These are phyloP conservation scores for Trematomus bernacchii DNA, from an alignment of 2,797 vertebrate genomes.

Conservation along the genomic window DNA sequence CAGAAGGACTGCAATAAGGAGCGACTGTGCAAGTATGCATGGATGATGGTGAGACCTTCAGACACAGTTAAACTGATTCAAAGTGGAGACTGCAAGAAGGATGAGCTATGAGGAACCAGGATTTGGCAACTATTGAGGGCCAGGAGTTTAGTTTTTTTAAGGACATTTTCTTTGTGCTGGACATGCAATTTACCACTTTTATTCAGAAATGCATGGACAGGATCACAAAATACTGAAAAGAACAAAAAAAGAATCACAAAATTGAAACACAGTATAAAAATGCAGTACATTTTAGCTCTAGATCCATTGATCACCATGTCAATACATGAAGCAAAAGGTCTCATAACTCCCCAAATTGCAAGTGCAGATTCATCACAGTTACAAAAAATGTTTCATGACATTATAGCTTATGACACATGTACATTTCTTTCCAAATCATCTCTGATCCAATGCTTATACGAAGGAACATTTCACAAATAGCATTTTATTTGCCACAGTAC, in stretches of 20 bases:
- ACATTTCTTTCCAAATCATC: constrained; percentile 37
- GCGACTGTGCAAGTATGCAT: constrained; percentile 87
- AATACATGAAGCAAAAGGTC: constrained; percentile 56
- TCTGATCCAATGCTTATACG: constrained; percentile 44
- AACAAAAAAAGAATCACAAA: constrained; percentile 52
- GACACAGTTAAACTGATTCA: constrained; percentile 75
- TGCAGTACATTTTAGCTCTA: constrained; percentile 42
- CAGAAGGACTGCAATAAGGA: constrained; percentile 91
- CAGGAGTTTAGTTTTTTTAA: not conserved
- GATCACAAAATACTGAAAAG: constrained; percentile 71
- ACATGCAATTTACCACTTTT: constrained; percentile 68
- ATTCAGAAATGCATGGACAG: constrained; percentile 73
- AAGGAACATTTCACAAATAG: constrained; percentile 48
- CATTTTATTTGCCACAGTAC: constrained; percentile 48
- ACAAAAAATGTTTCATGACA: constrained; percentile 49
- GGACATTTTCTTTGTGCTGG: not conserved
- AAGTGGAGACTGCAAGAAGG: constrained; percentile 74
- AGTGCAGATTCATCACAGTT: constrained; percentile 62
- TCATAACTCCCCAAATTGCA: constrained; percentile 44
- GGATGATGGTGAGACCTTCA: constrained; percentile 89
- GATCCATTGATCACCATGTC: constrained; percentile 40
- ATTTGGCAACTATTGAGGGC: not conserved
- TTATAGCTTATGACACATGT: constrained; percentile 57
- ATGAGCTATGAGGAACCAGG: constrained; percentile 80
- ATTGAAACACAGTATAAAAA: constrained; percentile 59